These are phyloP conservation scores for Perodicticus potto DNA, from an alignment of 2,797 vertebrate genomes.

Conservation along the genomic window DNA sequence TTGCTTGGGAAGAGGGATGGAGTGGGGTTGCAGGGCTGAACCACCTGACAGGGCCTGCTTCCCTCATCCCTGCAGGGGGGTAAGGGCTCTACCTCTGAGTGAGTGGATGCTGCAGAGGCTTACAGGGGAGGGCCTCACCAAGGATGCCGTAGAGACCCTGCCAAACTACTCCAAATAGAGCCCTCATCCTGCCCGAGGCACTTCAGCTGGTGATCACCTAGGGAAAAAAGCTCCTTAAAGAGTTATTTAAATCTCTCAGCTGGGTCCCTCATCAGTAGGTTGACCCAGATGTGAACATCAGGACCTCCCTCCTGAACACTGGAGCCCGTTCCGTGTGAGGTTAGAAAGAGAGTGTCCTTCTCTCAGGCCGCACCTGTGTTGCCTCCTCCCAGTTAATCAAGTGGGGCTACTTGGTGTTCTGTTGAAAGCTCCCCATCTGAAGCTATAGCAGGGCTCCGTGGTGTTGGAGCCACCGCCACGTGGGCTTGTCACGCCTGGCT, in stretches of 20 bases:
- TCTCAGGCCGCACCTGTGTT: not conserved
- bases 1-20: not conserved
- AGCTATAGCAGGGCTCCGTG: not conserved
- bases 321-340: not conserved
- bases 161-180: not conserved
- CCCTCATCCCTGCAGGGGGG: not conserved
- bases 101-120: not conserved
- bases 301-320: not conserved
- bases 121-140: not conserved
- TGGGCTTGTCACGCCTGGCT: not conserved
- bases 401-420: not conserved
- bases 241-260: not conserved
- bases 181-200: no score
- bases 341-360: not conserved
- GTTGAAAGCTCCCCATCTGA: not conserved
- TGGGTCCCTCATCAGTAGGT: rapidly evolving
- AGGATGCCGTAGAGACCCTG: not conserved
- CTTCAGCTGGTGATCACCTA: not conserved
- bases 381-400: not conserved
- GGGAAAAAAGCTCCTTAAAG: not conserved
- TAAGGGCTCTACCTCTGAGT: not conserved
- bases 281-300: not conserved
- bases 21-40: not conserved
- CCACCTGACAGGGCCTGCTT: not conserved
- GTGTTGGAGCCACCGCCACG: not conserved